Evolutionary conservation across 2,113 vertebrate genomes (phyloP).

Genomic region (Caretta caretta): DNA sequence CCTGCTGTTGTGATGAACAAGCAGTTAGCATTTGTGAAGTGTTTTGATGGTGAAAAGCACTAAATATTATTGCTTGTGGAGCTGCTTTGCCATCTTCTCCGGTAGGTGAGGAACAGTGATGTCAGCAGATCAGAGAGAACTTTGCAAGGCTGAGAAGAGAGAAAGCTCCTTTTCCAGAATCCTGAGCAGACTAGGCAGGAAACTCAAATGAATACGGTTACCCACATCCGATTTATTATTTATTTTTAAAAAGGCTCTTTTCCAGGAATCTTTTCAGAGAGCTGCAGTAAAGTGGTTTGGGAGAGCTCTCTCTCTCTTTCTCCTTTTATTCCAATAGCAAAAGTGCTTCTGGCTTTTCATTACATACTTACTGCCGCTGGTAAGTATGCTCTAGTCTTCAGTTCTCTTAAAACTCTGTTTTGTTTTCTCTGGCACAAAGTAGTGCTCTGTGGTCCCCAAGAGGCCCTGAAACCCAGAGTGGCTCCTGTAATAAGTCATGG

Average conservation of each 20-base stretch:
- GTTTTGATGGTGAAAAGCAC: not conserved
- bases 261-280: not conserved
- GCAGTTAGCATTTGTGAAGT: not conserved
- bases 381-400: not conserved
- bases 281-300: not conserved
- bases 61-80: not conserved
- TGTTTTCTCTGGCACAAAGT: not conserved
- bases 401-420: not conserved
- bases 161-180: not conserved
- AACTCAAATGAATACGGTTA: not conserved
- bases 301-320: not conserved
- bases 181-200: not conserved
- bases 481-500: constrained; percentile 13
- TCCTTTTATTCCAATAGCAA: not conserved
- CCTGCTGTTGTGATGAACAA: not conserved
- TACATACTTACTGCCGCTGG: constrained; percentile 5
- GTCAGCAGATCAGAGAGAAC: not conserved
- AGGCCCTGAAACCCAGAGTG: constrained; percentile 7
- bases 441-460: not conserved
- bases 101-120: not conserved
- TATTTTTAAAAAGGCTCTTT: not conserved
- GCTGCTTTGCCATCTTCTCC: not conserved
- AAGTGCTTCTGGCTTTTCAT: not conserved
- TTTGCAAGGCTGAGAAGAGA: not conserved
- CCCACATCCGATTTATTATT: not conserved